These are phyloP conservation scores for Lytechinus variegatus DNA, from an alignment of 35 echinoderm and acorn worm genomes.

Conservation along the genomic window DNA sequence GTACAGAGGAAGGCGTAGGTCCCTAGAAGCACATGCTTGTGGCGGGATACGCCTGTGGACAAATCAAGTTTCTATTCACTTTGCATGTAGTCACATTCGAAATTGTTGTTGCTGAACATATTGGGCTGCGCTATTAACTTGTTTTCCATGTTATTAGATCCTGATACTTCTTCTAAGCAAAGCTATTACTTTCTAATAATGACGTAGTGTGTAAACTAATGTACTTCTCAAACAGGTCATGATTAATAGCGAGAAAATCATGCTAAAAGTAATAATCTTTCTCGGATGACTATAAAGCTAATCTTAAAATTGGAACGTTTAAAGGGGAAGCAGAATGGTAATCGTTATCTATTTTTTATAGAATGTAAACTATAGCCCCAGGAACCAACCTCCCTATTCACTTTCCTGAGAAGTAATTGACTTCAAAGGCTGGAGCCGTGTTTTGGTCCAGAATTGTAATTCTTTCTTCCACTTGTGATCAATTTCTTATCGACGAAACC, in stretches of 20 bases:
- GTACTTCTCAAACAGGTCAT: not conserved
- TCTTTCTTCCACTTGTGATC: not conserved
- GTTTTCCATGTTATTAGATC: not conserved
- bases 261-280: not conserved
- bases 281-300: not conserved
- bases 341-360: conserved; percentile 7
- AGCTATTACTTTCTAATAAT: not conserved
- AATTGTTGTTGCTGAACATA: not conserved
- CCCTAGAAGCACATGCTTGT: too few relatives aligned
- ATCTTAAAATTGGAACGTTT: not conserved
- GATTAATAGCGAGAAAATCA: not conserved
- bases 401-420: not conserved
- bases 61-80: too few relatives aligned
- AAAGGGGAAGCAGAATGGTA: not conserved
- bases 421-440: not conserved
- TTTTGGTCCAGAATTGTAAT: not conserved
- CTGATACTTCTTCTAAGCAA: not conserved
- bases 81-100: too few relatives aligned
- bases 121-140: not conserved
- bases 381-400: not conserved
- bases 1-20: too few relatives aligned
- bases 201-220: not conserved
- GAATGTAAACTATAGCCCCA: not conserved
- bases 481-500: not conserved
- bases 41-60: too few relatives aligned